Evolutionary conservation across 2,113 vertebrate genomes (phyloP).

Genomic region (Sciurus niger): DNA sequence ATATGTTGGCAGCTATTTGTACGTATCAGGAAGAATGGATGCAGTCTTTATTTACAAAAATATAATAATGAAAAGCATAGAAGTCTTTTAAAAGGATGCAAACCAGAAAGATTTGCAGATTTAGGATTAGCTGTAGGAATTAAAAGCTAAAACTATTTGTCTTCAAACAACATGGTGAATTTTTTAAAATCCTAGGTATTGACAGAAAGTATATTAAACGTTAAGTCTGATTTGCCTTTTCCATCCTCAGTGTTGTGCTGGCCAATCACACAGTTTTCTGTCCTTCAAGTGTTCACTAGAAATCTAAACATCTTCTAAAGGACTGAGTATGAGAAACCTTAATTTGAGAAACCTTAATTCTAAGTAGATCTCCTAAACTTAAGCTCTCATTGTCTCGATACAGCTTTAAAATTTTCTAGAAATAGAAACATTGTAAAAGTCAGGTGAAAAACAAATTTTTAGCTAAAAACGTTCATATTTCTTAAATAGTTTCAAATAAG

Average conservation of each 20-base stretch:
- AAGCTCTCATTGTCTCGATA: neutral
- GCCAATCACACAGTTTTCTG: neutral
- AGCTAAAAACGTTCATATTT: neutral
- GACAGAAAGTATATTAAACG: neutral
- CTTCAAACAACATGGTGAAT: neutral
- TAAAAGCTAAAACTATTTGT: neutral
- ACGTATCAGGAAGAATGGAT: neutral
- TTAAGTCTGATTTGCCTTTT: neutral
- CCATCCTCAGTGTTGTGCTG: neutral
- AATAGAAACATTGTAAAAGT: neutral
- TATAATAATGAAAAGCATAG: conserved; percentile 23
- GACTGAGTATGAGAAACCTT: neutral
- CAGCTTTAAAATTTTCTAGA: neutral
- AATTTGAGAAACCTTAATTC: conserved; percentile 3
- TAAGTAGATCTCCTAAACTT: neutral
- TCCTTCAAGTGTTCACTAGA: neutral
- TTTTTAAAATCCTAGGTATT: neutral
- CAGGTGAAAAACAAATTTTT: conserved; percentile 38
- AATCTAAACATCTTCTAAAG: conserved; percentile 13
- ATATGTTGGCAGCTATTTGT: conserved; percentile 43
- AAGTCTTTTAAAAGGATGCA: conserved; percentile 5
- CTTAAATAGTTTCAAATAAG: conserved; percentile 44
- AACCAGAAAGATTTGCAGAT: conserved; percentile 26
- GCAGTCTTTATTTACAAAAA: conserved; percentile 62
- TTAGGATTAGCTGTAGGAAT: conserved; percentile 33